phyloP scores from a whole-genome alignment of 2,888 invertebrate genomes.

The Lamellibrachia columna region DNA sequence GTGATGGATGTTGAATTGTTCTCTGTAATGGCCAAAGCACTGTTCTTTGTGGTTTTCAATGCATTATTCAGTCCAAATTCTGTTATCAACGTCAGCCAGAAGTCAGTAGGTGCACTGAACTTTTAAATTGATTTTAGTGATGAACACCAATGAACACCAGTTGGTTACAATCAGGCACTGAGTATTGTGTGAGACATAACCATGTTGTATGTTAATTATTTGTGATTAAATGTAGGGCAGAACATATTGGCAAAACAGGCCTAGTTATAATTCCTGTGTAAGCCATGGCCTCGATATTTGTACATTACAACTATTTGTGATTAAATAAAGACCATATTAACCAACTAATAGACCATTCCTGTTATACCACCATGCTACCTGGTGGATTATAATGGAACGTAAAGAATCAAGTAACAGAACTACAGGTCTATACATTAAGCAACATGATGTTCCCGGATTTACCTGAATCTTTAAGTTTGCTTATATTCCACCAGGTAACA shows the following conservation, averaged over 20 bases:
- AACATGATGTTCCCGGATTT: too few relatives aligned
- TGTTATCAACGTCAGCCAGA: background rate
- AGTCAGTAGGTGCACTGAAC: background rate
- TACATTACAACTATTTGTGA: too few relatives aligned
- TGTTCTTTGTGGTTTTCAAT: background rate
- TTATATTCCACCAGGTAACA: too few relatives aligned
- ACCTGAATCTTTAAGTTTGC: too few relatives aligned
- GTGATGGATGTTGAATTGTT: conserved; percentile 1
- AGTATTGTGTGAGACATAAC: background rate
- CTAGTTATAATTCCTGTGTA: too few relatives aligned
- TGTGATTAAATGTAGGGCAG: background rate
- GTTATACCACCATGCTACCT: too few relatives aligned
- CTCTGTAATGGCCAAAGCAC: background rate
- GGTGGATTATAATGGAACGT: too few relatives aligned
- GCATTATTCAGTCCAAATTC: background rate
- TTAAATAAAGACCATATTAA: too few relatives aligned
- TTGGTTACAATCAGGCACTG: background rate
- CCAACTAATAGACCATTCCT: too few relatives aligned
- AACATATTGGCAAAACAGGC: background rate
- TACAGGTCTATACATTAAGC: too few relatives aligned
- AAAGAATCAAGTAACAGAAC: too few relatives aligned
- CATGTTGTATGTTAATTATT: background rate
- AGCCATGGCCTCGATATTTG: too few relatives aligned
- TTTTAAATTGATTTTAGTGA: background rate
- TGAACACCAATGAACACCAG: background rate